These are phyloP conservation scores for Agrochola lota DNA, from an alignment of 2,888 invertebrate genomes.

Conservation along the genomic window DNA sequence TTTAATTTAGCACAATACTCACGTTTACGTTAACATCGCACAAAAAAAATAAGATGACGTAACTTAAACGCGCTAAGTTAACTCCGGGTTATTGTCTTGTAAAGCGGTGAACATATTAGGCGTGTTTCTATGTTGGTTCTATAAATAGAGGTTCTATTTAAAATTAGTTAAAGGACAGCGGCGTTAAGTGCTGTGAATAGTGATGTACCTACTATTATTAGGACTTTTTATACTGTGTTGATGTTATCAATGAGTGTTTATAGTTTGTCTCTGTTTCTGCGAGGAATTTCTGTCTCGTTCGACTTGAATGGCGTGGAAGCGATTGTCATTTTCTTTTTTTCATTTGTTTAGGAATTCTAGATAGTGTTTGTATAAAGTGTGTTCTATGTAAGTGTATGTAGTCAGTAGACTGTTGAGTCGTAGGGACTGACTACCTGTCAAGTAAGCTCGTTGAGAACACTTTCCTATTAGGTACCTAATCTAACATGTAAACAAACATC, in stretches of 20 bases:
- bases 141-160: conserved; percentile 66
- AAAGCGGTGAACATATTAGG: conserved; percentile 40
- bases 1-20: conserved; percentile 27
- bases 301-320: conserved; percentile 8
- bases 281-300: conserved; percentile 17
- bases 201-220: conserved; percentile 34
- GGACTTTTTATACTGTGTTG: conserved; percentile 30
- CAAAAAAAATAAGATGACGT: conserved; percentile 40
- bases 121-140: conserved; percentile 53
- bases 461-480: background rate
- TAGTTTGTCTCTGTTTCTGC: conserved; percentile 27
- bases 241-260: conserved; percentile 44
- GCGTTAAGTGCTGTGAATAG: conserved; percentile 44
- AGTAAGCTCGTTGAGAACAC: background rate
- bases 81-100: conserved; percentile 60
- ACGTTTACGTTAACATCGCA: conserved; percentile 41
- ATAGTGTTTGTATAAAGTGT: background rate
- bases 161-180: conserved; percentile 44
- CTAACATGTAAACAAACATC: no score
- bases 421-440: background rate
- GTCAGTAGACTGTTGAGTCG: background rate
- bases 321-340: background rate
- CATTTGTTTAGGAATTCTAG: background rate
- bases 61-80: conserved; percentile 59
- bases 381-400: background rate